Evolutionary conservation across 2,888 invertebrate species (phyloP).

Genomic region (Watsonalla binaria): DNA sequence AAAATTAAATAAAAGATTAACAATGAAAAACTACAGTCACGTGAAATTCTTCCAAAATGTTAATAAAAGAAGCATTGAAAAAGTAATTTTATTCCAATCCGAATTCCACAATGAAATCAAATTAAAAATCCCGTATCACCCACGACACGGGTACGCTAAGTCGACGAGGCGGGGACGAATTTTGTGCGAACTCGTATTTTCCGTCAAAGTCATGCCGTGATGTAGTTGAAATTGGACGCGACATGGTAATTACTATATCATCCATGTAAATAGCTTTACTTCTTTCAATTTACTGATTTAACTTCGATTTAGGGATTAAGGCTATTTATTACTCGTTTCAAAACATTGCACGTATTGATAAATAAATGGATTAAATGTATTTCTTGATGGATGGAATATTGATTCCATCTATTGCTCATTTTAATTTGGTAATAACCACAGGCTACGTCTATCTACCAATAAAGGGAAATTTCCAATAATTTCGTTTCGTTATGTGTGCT

Average conservation of each 20-base stretch:
- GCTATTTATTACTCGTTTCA: too few relatives aligned
- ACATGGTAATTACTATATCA: not conserved
- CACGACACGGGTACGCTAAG: not conserved
- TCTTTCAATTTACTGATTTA: too few relatives aligned
- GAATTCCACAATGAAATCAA: conserved; percentile 1
- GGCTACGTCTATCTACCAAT: too few relatives aligned
- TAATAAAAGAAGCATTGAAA: not conserved
- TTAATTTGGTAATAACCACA: too few relatives aligned
- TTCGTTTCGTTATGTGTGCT: not conserved
- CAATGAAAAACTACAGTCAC: too few relatives aligned
- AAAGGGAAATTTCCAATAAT: too few relatives aligned
- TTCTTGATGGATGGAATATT: too few relatives aligned
- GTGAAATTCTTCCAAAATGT: not conserved
- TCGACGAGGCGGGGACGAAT: not conserved
- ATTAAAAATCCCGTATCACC: not conserved
- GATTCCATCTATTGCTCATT: too few relatives aligned
- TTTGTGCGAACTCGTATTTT: not conserved
- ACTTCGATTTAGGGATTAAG: too few relatives aligned
- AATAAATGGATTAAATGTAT: too few relatives aligned
- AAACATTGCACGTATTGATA: too few relatives aligned
- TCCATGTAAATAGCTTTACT: not conserved
- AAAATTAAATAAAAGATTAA: too few relatives aligned
- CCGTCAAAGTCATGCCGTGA: not conserved
- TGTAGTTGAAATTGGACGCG: not conserved
- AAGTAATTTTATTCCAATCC: not conserved